Base-by-base conservation (phyloP, 2,888 invertebrate species). In the Scaptodrosophila latifasciaeformis region DNA sequence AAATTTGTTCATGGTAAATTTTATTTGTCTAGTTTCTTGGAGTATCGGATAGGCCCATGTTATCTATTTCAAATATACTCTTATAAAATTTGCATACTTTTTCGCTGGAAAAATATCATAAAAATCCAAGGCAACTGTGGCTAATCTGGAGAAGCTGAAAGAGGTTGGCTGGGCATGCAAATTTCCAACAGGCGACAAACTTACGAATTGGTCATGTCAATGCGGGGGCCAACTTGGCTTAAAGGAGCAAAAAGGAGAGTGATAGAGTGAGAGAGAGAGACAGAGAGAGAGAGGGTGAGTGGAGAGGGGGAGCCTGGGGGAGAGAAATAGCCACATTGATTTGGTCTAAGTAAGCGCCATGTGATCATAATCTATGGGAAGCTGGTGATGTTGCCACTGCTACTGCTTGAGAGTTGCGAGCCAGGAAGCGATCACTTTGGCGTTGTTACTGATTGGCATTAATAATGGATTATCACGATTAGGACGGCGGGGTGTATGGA, bases 391-490 rank as follows among this genome's bases (percentile, higher is more conserved):
- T 39, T 37, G 61, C 49, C 47, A 47, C 43, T 58, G 49, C 50
- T 60, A 56, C 19, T 42, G 52, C 40, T 50, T 39, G n/a, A 31
- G 40, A 42, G 51, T 56, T 62, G 29, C n/a, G n/a, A n/a, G 24
- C 24, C 24, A 24, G 24, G 24, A 24, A 24, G 24, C 24, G 4
- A 7, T 3, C 24, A 5, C 24, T 24, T 9, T 37, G 34, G 7
- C 17, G 35, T 53, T 62, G 59, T 76, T 59, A 84, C 84, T 86
- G 86, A 86, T 86, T 85, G 86, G 86, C 85, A 86, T 86, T 85
- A 86, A 86, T 86, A 86, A 86, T 86, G 85, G 86, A 86, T 86
- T 86, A 86, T 86, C 85, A 86, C 85, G 85, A 86, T 68, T 71
- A 63, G 60, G 24, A 34, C 12, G 50, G 48, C 53, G 59, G 62